A percentile compares a stretch with the other conserved stretches of the same genome.
Evolutionary conservation across 1,140 invertebrate genomes (phyloP).

Genomic region (Calliphora vicina): DNA sequence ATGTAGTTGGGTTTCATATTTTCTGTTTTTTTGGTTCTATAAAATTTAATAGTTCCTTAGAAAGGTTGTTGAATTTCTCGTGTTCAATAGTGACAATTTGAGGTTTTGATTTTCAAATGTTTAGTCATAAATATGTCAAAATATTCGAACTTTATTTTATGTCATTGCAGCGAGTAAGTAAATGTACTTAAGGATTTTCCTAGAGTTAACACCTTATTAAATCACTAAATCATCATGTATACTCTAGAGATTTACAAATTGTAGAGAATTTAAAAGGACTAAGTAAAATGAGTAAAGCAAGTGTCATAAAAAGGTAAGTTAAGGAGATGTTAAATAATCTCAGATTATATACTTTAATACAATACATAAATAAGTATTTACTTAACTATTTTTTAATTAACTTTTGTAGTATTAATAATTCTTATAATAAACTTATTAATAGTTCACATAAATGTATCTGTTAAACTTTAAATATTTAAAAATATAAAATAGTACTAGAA

Average conservation of each 20-base stretch:
- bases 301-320: too few relatives aligned
- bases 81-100: neutral
- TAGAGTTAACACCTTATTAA: constrained; percentile 7
- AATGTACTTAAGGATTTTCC: neutral
- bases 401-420: too few relatives aligned
- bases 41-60: neutral
- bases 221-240: neutral
- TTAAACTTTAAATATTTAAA: too few relatives aligned
- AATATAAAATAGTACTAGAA: too few relatives aligned
- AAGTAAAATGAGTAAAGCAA: neutral
- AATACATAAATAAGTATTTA: too few relatives aligned
- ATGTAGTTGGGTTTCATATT: constrained; percentile 6
- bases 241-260: neutral
- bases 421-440: too few relatives aligned
- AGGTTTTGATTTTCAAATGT: constrained; percentile 13
- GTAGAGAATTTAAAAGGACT: neutral
- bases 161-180: neutral
- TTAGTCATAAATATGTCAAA: neutral
- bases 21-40: too few relatives aligned
- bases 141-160: neutral
- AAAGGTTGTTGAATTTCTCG: neutral
- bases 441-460: too few relatives aligned
- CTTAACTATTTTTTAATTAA: too few relatives aligned
- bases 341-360: too few relatives aligned
- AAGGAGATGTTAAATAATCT: too few relatives aligned